Conservation (phyloP, 1,140 invertebrate species). For the Probaryconus sp. region DNA sequence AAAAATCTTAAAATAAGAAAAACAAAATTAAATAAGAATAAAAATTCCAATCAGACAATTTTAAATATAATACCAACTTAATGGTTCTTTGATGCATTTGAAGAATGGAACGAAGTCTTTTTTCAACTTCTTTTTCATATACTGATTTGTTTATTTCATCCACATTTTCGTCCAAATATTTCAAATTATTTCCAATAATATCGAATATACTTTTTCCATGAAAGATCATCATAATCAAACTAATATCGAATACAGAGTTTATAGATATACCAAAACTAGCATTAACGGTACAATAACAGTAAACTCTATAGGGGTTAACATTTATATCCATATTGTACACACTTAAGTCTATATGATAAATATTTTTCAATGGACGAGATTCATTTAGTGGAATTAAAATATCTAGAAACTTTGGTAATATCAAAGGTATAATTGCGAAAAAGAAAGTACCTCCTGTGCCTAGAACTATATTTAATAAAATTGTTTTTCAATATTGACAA, state of each 20-base stretch:
- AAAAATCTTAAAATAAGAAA: conserved; percentile 3
- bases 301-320: conserved; percentile 3
- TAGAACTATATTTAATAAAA: no score
- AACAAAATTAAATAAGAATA: no score
- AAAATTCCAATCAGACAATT: no score
- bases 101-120: background rate
- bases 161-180: background rate
- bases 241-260: conserved; percentile 7
- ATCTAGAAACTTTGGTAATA: conserved; percentile 14
- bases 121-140: background rate
- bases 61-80: conserved; percentile 1
- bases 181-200: background rate
- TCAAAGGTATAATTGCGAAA: conserved; percentile 1
- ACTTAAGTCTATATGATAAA: conserved; percentile 2
- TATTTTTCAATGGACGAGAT: background rate
- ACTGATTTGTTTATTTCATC: background rate
- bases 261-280: background rate
- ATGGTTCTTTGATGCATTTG: conserved; percentile 1
- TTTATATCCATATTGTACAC: conserved; percentile 23
- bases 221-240: conserved; percentile 7
- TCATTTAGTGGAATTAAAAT: background rate
- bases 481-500: no score
- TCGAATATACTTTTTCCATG: conserved; percentile 11
- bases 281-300: conserved; percentile 1
- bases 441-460: background rate